Percentiles rank a stretch among this genome's conserved stretches.
phyloP scores from a whole-genome alignment of 2,797 vertebrate species.

The Spinibarbus caldwelli region DNA sequence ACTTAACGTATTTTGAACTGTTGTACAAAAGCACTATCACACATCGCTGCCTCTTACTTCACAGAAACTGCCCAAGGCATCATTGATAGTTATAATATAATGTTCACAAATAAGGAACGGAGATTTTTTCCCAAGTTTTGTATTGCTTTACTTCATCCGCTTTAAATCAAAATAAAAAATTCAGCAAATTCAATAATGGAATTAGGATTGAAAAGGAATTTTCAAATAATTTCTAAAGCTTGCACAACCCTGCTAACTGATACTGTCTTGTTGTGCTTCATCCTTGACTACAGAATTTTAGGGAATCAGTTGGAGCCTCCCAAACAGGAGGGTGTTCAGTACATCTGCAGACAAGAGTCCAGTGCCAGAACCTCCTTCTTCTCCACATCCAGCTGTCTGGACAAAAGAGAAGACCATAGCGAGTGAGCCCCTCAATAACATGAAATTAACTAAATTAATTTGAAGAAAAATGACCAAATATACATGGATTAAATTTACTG shows the following conservation, averaged over 20 bases:
- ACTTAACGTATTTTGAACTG: not conserved
- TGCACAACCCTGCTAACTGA: not conserved
- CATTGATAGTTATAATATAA: not conserved
- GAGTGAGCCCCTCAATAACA: constrained; percentile 71
- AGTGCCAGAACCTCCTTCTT: constrained; percentile 12
- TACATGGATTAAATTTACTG: not conserved
- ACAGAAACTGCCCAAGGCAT: not conserved
- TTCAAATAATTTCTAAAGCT: not conserved
- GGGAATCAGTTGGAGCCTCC: constrained; percentile 80
- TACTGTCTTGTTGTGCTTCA: not conserved
- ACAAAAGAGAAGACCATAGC: constrained; percentile 63
- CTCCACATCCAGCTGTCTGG: constrained; percentile 48
- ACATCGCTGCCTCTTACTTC: too few species aligned
- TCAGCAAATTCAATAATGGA: not conserved
- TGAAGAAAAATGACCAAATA: not conserved
- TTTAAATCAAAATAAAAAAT: not conserved
- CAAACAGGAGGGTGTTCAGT: constrained; percentile 81
- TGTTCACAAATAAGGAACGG: too few species aligned
- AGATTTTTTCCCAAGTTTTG: not conserved
- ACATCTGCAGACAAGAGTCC: constrained; percentile 69
- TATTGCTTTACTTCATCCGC: not conserved
- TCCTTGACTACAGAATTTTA: constrained; percentile 72
- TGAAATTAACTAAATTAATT: not conserved
- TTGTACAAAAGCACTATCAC: not conserved
- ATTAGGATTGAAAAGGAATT: not conserved